Conservation (phyloP, 2,888 invertebrate genomes). For the Quadriops clusia region DNA sequence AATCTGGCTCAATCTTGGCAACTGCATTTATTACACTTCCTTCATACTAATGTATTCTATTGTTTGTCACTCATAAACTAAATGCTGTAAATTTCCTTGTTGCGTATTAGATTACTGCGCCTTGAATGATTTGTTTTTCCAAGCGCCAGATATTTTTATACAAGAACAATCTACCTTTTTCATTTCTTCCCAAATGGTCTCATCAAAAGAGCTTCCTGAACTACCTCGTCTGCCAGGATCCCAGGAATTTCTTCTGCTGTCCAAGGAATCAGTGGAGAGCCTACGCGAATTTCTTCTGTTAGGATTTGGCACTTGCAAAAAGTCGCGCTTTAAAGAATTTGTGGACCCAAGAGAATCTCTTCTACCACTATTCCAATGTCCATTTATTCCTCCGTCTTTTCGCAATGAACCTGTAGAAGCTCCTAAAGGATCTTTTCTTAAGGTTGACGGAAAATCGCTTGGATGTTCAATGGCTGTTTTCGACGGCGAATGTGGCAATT, state of each 20-base stretch:
- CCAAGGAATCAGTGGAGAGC: conserved; percentile 60
- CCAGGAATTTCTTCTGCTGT: conserved; percentile 58
- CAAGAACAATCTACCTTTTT: no score
- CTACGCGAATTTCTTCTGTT: conserved; percentile 43
- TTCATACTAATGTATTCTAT: no score
- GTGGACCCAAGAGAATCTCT: conserved; percentile 30
- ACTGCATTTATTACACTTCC: no score
- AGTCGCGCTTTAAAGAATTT: conserved; percentile 33
- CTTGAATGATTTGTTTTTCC: no score
- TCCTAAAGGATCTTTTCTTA: conserved; percentile 42
- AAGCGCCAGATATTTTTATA: no score
- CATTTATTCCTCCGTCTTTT: conserved; percentile 21
- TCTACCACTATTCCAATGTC: conserved; percentile 20
- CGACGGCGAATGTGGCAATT: conserved; percentile 44
- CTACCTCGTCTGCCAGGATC: conserved; percentile 49
- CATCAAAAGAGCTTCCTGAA: conserved; percentile 48
- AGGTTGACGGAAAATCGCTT: conserved; percentile 55
- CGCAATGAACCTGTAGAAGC: conserved; percentile 28
- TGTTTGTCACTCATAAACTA: no score
- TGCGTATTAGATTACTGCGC: no score
- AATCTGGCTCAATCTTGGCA: no score
- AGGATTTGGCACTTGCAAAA: conserved; percentile 34
- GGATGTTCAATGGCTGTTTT: conserved; percentile 54
- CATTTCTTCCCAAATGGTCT: conserved; percentile 51
- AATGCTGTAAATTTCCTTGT: no score